These are phyloP conservation scores for Acanthiza pusilla DNA, from an alignment of 2,797 vertebrate genomes.

Conservation along the genomic window DNA sequence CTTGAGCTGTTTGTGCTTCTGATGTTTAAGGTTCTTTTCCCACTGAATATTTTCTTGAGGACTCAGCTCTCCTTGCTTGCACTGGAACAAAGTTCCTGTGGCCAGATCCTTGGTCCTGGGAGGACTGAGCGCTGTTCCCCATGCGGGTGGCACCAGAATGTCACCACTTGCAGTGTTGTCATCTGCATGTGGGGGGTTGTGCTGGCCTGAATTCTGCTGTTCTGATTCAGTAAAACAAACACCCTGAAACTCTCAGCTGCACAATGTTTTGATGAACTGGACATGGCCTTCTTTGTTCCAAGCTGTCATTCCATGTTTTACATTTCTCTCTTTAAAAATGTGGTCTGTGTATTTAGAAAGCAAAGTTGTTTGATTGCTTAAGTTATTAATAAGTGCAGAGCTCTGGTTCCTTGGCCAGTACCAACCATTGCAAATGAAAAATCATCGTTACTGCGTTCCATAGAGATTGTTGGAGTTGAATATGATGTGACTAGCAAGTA, in stretches of 20 bases:
- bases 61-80: not conserved
- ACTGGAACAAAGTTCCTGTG: not conserved
- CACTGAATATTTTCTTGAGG: not conserved
- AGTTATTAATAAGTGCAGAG: not conserved
- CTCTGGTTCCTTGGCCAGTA: not conserved
- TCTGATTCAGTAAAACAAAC: not conserved
- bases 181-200: not conserved
- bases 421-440: not conserved
- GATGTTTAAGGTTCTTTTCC: not conserved
- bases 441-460: fast-evolving
- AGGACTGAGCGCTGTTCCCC: not conserved
- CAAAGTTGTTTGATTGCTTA: not conserved
- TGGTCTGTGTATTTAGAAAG: not conserved
- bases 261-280: not conserved
- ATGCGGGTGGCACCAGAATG: not conserved
- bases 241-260: not conserved
- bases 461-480: not conserved
- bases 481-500: not conserved
- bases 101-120: not conserved
- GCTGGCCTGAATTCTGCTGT: not conserved
- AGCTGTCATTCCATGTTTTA: not conserved
- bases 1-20: not conserved
- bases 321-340: not conserved
- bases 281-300: not conserved
- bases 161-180: fast-evolving